Evolutionary conservation across 1,140 invertebrate species (phyloP).

Genomic region (Hyposmocoma kahamanoa): DNA sequence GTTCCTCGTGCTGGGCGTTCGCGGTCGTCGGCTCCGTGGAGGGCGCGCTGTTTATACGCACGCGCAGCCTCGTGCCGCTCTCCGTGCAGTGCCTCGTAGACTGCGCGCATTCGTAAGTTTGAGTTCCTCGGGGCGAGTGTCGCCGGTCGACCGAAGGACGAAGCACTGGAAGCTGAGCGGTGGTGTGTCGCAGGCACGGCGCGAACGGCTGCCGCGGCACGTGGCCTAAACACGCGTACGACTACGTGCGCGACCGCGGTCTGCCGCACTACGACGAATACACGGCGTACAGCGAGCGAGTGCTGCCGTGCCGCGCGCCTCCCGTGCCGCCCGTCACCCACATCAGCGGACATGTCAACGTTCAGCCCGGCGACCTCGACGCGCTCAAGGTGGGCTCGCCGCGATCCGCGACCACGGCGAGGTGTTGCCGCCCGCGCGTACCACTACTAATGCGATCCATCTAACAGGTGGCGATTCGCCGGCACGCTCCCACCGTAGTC

Average conservation of each 20-base stretch:
- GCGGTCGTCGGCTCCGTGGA: slow-evolving; percentile 81
- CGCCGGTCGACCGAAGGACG: no score
- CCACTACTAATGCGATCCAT: not conserved
- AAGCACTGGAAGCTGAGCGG: no score
- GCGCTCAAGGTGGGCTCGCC: slow-evolving; percentile 53
- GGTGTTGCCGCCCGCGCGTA: no score
- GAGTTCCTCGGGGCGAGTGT: no score
- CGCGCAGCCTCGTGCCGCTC: slow-evolving; percentile 33
- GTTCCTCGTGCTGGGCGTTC: slow-evolving; percentile 74
- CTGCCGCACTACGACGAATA: slow-evolving; percentile 39
- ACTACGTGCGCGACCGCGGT: slow-evolving; percentile 35
- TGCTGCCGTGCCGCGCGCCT: slow-evolving; percentile 24
- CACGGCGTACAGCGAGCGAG: slow-evolving; percentile 35
- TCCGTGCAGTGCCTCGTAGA: slow-evolving; percentile 46
- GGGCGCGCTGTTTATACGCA: slow-evolving; percentile 73
- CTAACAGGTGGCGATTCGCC: slow-evolving; percentile 37
- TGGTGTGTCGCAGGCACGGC: slow-evolving; percentile 30
- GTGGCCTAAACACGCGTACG: slow-evolving; percentile 43
- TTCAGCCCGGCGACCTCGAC: slow-evolving; percentile 31
- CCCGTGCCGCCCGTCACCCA: slow-evolving; percentile 31
- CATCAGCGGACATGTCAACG: slow-evolving; percentile 46
- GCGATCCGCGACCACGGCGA: no score
- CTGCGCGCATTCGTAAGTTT: slow-evolving; percentile 40
- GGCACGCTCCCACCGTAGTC: slow-evolving; percentile 45
- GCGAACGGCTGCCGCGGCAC: slow-evolving; percentile 36